Evolutionary conservation across 2,888 invertebrate genomes (phyloP).

Genomic region (Taphrorychus bicolor): DNA sequence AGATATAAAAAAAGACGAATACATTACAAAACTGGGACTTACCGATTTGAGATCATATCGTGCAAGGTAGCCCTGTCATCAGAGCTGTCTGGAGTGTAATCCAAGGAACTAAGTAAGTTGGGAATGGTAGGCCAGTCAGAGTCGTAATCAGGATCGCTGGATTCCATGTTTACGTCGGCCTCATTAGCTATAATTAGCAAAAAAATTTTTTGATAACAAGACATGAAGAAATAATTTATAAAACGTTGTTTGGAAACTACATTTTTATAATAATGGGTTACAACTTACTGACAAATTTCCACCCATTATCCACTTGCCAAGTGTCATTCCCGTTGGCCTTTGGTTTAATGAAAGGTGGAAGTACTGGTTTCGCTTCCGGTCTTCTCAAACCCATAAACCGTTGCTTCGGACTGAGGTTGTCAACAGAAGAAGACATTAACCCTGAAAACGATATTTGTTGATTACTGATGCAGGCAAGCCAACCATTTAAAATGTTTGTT

Average conservation of each 20-base stretch:
- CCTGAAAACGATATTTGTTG: slow-evolving; percentile 46
- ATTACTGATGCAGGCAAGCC: no score
- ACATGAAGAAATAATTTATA: no score
- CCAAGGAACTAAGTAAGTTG: slow-evolving; percentile 59
- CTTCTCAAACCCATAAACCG: slow-evolving; percentile 55
- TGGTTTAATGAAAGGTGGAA: slow-evolving; percentile 70
- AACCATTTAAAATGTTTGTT: no score
- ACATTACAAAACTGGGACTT: slow-evolving; percentile 43
- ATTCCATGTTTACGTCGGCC: slow-evolving; percentile 59
- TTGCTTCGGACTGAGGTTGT: slow-evolving; percentile 67
- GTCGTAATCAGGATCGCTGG: slow-evolving; percentile 66
- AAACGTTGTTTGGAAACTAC: not conserved
- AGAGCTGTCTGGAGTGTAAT: slow-evolving; percentile 62
- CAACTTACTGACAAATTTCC: slow-evolving; percentile 84
- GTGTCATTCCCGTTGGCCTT: slow-evolving; percentile 64
- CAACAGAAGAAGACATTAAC: slow-evolving; percentile 71
- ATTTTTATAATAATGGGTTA: not conserved
- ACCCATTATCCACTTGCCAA: slow-evolving; percentile 89
- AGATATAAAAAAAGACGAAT: no score
- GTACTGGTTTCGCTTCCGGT: slow-evolving; percentile 74
- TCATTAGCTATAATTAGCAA: slow-evolving; percentile 62
- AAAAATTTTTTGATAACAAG: no score
- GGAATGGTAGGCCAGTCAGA: slow-evolving; percentile 59
- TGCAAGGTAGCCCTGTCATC: slow-evolving; percentile 73
- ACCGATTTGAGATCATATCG: slow-evolving; percentile 79